Evolutionary conservation across 2,797 vertebrate genomes (phyloP).

Genomic region (Remorina albescens): DNA sequence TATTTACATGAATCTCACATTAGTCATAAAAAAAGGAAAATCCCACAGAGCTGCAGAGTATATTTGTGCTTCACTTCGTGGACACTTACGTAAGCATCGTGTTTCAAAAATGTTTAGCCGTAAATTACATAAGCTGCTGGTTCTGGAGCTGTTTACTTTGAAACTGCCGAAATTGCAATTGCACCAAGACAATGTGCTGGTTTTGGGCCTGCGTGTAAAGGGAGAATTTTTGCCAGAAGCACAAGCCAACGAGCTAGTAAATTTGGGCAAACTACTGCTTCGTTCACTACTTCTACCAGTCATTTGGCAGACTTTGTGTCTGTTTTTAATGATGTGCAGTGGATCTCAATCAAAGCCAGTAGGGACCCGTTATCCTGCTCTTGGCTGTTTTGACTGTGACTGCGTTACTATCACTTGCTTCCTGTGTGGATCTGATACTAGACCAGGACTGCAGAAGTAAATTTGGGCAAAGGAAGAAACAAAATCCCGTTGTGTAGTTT

Average conservation of each 20-base stretch:
- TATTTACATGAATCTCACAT: no score
- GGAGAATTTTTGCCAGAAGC: neutral
- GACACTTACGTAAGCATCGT: constrained; percentile 39
- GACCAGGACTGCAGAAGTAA: neutral
- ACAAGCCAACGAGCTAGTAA: neutral
- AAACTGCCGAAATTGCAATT: constrained; percentile 4
- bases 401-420: neutral
- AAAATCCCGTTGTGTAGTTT: neutral
- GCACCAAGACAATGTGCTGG: constrained; percentile 19
- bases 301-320: no score
- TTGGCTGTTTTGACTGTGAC: no score
- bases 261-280: neutral
- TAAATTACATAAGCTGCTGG: constrained; percentile 43
- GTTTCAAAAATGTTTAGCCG: constrained; percentile 44
- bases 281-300: neutral
- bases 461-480: no score
- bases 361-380: no score
- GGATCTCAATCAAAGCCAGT: constrained; percentile 6
- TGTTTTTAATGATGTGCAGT: neutral
- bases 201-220: neutral
- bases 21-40: no score
- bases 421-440: neutral
- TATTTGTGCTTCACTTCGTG: no score
- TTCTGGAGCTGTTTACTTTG: constrained; percentile 36
- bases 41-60: no score